Base-by-base conservation (phyloP, 2,797 vertebrate genomes). In the Discoglossus pictus region DNA sequence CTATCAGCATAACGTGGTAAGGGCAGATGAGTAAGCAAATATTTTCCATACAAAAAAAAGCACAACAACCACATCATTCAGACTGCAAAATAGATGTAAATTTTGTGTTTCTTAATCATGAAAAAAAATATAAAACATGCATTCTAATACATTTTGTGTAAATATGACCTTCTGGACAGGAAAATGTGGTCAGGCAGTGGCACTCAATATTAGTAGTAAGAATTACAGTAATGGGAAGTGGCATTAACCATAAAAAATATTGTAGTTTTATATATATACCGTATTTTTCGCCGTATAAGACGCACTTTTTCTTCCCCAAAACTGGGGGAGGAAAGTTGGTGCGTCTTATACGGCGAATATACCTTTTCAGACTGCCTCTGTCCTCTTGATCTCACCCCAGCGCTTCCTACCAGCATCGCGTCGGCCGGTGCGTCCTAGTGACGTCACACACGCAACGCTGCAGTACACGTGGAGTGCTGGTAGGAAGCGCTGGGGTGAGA, bases 241-340 rank as follows among this genome's bases (percentile, higher is more conserved):
- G 25, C 56, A 43, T 59, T 67, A 34, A 67, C 54, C 54, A 50
- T 68, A 38, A 68, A n/a, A 61, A 68, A 68, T 20, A 27, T 61
- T 27, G 43, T 54, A 52, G 61, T 38, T 68, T 47, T 24, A 31
- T n/a, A n/a, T n/a, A n/a, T n/a, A n/a, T n/a, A n/a, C n/a, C n/a
- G n/a, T n/a, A n/a, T n/a, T n/a, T n/a, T n/a, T n/a, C n/a, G n/a
- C n/a, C n/a, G n/a, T n/a, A n/a, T n/a, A n/a, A n/a, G n/a, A n/a
- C n/a, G n/a, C n/a, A n/a, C n/a, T n/a, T n/a, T n/a, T n/a, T n/a
- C n/a, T n/a, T n/a, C n/a, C n/a, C n/a, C n/a, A n/a, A n/a, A n/a
- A n/a, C n/a, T n/a, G n/a, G n/a, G n/a, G n/a, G n/a, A n/a, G n/a
- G n/a, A n/a, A n/a, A n/a, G n/a, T n/a, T n/a, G n/a, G n/a, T n/a